Evolutionary conservation across 2,888 invertebrate species (phyloP).

Genomic region (Ypsolopha scabrella): DNA sequence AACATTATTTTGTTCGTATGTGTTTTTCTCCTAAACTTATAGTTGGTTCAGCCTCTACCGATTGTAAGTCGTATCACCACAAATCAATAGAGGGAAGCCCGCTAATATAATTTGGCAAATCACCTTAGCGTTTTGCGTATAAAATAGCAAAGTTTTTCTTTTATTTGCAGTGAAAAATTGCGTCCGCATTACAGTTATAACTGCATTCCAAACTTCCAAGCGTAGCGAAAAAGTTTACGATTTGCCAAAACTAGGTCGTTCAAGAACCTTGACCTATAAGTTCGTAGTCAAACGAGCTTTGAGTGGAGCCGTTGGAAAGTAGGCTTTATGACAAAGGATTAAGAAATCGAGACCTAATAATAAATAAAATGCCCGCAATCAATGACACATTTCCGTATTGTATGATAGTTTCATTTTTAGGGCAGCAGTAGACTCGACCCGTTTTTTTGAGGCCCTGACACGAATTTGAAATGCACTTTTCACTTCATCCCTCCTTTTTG

Average conservation of each 20-base stretch:
- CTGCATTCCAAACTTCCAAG: not conserved
- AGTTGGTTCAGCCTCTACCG: no score
- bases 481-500: no score
- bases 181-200: not conserved
- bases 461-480: no score
- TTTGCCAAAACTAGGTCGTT: not conserved
- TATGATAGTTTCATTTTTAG: not conserved
- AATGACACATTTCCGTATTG: conserved; percentile 16
- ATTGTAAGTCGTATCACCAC: no score
- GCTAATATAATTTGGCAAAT: no score
- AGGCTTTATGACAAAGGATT: no score
- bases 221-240: not conserved
- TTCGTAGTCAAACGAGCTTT: no score
- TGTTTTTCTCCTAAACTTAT: no score
- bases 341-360: not conserved
- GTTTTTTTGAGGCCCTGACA: not conserved
- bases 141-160: not conserved
- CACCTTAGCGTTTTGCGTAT: no score
- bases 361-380: conserved; percentile 15
- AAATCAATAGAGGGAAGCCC: no score
- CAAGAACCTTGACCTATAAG: conserved; percentile 2
- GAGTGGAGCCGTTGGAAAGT: no score
- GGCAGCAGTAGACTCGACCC: not conserved
- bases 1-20: no score
- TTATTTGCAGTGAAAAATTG: not conserved